Evolutionary conservation across 2,797 vertebrate species (phyloP), one percentile per base, ranked within the genome.

Genomic region (Lepilemur septentrionalis): DNA sequence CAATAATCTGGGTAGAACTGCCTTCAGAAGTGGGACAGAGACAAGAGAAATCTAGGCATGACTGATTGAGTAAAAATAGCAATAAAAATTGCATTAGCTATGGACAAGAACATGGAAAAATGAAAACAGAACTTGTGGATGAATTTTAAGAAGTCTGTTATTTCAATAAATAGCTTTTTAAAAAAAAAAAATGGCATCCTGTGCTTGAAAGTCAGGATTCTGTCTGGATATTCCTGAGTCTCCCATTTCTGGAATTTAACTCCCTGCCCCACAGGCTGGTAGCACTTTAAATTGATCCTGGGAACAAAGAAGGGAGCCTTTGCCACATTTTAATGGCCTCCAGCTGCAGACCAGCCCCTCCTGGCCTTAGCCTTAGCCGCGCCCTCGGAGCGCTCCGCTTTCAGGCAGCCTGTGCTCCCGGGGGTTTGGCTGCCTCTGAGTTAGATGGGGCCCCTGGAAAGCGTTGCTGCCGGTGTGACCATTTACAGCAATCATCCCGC

Each of bases 401-500:
- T 72, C 0, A 23, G 93, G 41, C 20, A 48, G 83, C 20, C 41
- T 8, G 5, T 17, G 76, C 43, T 82, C 76, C 57, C 30, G 4
- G 22, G 50, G 48, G 79, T 63, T 69, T 89, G 95, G 70, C 94
- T 87, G 95, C 85, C 65, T 89, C 81, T 76, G 70, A 93, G 96
- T 97, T 93, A 95, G 92, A 86, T 59, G 65, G 38, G 91, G 81
- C 70, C 87, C 94, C 95, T 96, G 97, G 97, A 98, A 98, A 98
- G 96, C 0, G 4, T 96, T 96, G 88, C 95, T 92, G 92, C 96
- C 83, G 84, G 94, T 28, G 48, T 97, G 92, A 95, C 76, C 90
- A 94, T 97, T 97, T 97, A 97, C 59, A 96, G 97, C 97, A 97
- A 95, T 94, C 90, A 82, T 96, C 96, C 94, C 78, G 78, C 89